Base-by-base conservation (phyloP, 2,888 invertebrate genomes). In the Microchrysa polita region DNA sequence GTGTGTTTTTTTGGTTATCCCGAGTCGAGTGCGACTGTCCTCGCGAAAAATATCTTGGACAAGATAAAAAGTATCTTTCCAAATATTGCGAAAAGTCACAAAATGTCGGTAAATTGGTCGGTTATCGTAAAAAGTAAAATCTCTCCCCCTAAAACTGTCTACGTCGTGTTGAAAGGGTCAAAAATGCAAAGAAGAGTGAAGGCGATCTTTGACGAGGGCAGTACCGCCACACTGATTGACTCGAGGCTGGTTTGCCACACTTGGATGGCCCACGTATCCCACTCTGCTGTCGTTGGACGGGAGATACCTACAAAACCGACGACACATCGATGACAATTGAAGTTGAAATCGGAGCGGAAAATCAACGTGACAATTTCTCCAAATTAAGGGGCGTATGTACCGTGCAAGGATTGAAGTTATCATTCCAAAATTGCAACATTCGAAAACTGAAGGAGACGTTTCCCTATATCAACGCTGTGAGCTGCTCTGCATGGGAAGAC, bases 171-270 rank as follows among this genome's bases (percentile, higher is more conserved):
- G 1, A n/a, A 20, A 18, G 57, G 57, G 5, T 20, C 57, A 12
- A 12, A 12, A 16, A 20, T 4, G 18, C 14, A n/a, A 16, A 22
- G 12, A 5, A 20, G 7, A 18, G 18, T 57, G 12, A 57, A 57
- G 22, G 57, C 57, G 16, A 18, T 57, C 12, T 22, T 57, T 4
- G 57, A 16, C 18, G 57, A 57, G 18, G 57, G 57, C 57, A 34
- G 27, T 7, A 34, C 27, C 27, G 27, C 27, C 2, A 34, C 27
- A 7, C 27, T 34, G 7, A 34, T 18, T 4, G 16, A 57, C 12
- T 12, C 16, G 12, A 12, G 18, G 12, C 12, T 20, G 5, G 18
- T 20, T 44, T 22, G 18, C 16, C 2, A 0, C 20, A 20, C 12
- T 57, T 5, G 57, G 57, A 18, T 2, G 57, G 57, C 5, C 5